These are phyloP conservation scores for Peromyscus eremicus DNA, from an alignment of 2,797 vertebrate genomes.

Conservation along the genomic window DNA sequence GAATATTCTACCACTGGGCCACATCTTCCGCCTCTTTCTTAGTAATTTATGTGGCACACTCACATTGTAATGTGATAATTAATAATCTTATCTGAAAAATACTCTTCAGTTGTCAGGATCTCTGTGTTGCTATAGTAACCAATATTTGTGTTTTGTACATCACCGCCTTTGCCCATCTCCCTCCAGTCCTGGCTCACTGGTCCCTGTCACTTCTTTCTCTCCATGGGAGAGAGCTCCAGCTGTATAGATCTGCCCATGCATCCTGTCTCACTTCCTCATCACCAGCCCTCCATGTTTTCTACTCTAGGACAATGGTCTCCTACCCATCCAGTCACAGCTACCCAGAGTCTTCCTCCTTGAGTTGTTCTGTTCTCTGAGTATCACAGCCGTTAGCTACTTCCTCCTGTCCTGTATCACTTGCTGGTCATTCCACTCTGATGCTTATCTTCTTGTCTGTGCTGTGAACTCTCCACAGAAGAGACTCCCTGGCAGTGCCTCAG, in stretches of 20 bases:
- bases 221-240: background rate
- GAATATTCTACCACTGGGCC: background rate
- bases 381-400: background rate
- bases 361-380: background rate
- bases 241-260: background rate
- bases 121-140: background rate
- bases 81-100: background rate
- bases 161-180: background rate
- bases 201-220: background rate
- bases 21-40: background rate
- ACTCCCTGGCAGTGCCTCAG: background rate
- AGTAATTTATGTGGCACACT: background rate
- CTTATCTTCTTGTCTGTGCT: background rate
- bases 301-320: background rate
- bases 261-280: background rate
- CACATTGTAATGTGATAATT: slow-evolving; percentile 7
- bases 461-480: background rate
- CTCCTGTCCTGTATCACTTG: background rate
- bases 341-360: background rate
- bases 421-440: background rate
- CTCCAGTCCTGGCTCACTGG: background rate
- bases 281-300: background rate
- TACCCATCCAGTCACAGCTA: background rate
- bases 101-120: background rate
- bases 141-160: background rate